Base-by-base conservation (phyloP, 2,113 vertebrate genomes). In the Syrrhaptes paradoxus region DNA sequence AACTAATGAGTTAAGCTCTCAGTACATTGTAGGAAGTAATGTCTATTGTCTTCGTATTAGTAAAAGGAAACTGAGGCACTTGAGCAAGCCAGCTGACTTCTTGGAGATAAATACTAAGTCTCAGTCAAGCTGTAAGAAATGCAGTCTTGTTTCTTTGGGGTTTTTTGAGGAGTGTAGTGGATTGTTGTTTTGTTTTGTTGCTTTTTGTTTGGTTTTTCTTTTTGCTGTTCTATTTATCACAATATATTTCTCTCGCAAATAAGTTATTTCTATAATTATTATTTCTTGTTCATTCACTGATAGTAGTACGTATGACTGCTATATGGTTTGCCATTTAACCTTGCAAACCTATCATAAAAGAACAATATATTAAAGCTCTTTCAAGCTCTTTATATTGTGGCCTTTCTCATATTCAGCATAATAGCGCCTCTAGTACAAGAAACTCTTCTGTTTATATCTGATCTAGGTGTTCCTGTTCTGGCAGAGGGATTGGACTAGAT, bases 41-140 rank as follows among this genome's bases (percentile, higher is more conserved):
- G 34, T 29, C 34, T 68, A 28, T 79, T 68, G 68, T 41, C 80
- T 68, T 28, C 51, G 2, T 70, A 54, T 77, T 62, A 87, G 26
- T 15, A 70, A 66, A 85, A 93, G 54, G 87, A 91, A 93, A 91
- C 87, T 79, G 71, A 91, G 82, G 85, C 63, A 87, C n/a, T 75
- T 36, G 41, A 75, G 32, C 28, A 85, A 96, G 22, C 17, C 51
- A 91, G 3, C 15, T 84, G 26, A 52, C 26, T 36, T 85, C 26
- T 55, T 70, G 45, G 28, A 72, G 5, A 52, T 36, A 94, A 90
- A 81, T 22, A 54, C 0, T 0, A 71, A 76, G 15, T 83, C 29
- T 71, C 28, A 66, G 17, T 29, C 25, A 87, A 63, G 52, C 10
- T 62, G 20, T 55, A 78, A 75, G 19, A 86, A 80, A 70, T 22